Evolutionary conservation across 1,140 invertebrate genomes (phyloP), one percentile per base, ranked within the genome.

Genomic region (Oedothorax gibbosus): DNA sequence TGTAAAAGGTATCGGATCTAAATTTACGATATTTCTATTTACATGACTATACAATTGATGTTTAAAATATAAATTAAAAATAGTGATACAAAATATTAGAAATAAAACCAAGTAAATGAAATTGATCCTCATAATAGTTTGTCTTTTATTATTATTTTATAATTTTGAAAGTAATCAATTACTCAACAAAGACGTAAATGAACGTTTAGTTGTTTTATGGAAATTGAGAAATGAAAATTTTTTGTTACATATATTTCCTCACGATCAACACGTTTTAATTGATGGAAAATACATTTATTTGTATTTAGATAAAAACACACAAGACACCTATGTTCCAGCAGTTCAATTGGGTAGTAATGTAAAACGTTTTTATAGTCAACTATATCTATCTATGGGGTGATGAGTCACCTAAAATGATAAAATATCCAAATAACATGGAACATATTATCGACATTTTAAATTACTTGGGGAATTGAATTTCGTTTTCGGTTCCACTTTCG

Each of bases 121-220:
- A 49, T 76, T 76, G 12, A 76, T 76, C 62, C 10, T 76, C 56
- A 76, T 76, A 10, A 49, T 76, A 49, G 57, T 62, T 35, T 76
- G 72, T 76, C 72, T 76, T 76, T 76, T 76, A 76, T 76, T 76
- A 76, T 76, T 76, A 18, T 76, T 76, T 14, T 76, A 60, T 62
- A 57, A 76, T 21, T 76, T 76, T 62, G 56, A 76, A 35, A 76
- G 18, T 15, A 21, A 20, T 4, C n/a, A 57, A 60, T 76, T 54
- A 60, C 62, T 60, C 15, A 62, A 7, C 49, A 14, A 51, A 60
- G 57, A 49, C 14, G 49, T 49, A 2, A 76, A 76, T 60, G 56
- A 76, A 60, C 57, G 49, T 5, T 20, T 76, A 10, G 56, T 76
- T 15, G 18, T 76, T n/a, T 76, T 20, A 18, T 57, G 72, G 72